Base-by-base conservation (phyloP, 1,140 invertebrate species). In the Trichonephila clavata region DNA sequence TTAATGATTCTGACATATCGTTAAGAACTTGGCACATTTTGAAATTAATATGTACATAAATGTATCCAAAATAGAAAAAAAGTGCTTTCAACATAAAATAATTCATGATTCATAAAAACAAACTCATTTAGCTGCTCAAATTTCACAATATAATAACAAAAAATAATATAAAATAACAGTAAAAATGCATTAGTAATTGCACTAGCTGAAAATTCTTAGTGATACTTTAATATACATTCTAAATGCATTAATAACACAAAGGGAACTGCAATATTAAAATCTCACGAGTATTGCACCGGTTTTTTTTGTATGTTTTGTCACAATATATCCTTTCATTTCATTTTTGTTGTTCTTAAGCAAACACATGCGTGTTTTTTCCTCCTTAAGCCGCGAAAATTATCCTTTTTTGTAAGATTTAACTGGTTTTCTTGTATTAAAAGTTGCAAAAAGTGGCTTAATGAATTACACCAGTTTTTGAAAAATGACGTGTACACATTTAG, bases 1-100 rank as follows among this genome's bases (percentile, higher is more conserved):
- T 18, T 21, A 18, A 20, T 63, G 16, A 6, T 6, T 63, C 6
- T 21, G 0, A 63, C 18, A 77, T 32, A 77, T 77, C 27, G 18
- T 32, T 77, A 77, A 32, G 68, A 77, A 14, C 27, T 77, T 77
- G 71, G 71, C 71, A 77, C 71, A 32, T 39, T 32, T 77, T 77
- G 16, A 77, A 77, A 77, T 77, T 77, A 77, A 77, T 77, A 77
- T 77, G 39, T 32, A 77, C 71, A 77, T 32, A 77, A 32, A 77
- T 77, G 71, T 7, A 32, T 32, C 27, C 71, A 77, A 77, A 77
- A 39, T 77, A 39, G 14, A 24, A 27, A 71, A 77, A 68, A 68
- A 68, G 24, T 27, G 71, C 16, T 32, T 32, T 16, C 27, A 77
- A 39, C 27, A 39, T 39, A 77, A 24, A 68, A 77, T 20, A 77